phyloP scores from a whole-genome alignment of 2,888 invertebrate genomes.

The Coleophora deauratella region DNA sequence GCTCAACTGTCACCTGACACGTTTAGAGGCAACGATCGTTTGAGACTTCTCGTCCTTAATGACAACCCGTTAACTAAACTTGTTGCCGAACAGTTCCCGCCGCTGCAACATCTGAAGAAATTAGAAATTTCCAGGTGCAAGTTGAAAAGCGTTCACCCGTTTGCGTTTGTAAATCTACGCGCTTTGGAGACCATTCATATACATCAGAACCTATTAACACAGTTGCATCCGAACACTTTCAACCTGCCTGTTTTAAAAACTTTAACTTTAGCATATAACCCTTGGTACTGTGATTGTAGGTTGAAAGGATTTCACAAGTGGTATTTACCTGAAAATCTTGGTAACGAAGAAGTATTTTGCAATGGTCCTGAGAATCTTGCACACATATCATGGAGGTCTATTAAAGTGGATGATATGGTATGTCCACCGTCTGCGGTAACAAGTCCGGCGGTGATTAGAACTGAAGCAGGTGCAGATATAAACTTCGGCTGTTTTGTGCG shows the following conservation, averaged over 20 bases:
- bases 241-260: slow-evolving; percentile 79
- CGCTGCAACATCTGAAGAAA: slow-evolving; percentile 83
- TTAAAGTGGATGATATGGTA: slow-evolving; percentile 83
- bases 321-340: slow-evolving; percentile 85
- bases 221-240: slow-evolving; percentile 70
- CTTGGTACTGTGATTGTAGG: slow-evolving; percentile 93
- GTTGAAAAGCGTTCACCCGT: slow-evolving; percentile 80
- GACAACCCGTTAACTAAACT: slow-evolving; percentile 86
- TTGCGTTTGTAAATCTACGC: slow-evolving; percentile 82
- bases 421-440: slow-evolving; percentile 83
- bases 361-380: slow-evolving; percentile 79
- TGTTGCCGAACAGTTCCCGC: slow-evolving; percentile 85
- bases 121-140: slow-evolving; percentile 87
- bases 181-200: slow-evolving; percentile 88
- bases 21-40: slow-evolving; percentile 86
- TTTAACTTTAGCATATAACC: slow-evolving; percentile 86
- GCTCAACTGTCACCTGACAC: slow-evolving; percentile 83
- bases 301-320: slow-evolving; percentile 87
- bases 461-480: slow-evolving; percentile 86
- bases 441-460: slow-evolving; percentile 75
- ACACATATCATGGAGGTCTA: slow-evolving; percentile 82
- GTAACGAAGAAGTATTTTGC: slow-evolving; percentile 82
- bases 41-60: slow-evolving; percentile 84
- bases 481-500: slow-evolving; percentile 85
- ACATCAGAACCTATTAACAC: slow-evolving; percentile 84